Evolutionary conservation across 2,797 vertebrate genomes (phyloP), one percentile per base, ranked within the genome.

Genomic region (Sciurus vulgaris): DNA sequence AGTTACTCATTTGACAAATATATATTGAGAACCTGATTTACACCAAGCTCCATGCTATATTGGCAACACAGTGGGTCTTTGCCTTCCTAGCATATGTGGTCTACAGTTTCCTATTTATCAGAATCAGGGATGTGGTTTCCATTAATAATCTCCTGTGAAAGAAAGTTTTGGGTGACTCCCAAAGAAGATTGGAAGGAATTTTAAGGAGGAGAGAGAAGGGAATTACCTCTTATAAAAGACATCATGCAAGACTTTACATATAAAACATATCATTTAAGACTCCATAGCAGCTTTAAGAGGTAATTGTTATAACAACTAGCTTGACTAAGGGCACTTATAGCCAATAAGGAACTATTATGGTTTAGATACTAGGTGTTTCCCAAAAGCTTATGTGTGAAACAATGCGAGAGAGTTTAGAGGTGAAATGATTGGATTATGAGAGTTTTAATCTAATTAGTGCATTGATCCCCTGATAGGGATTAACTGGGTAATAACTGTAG

Each of bases 201-300:
- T 69, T 76, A 94, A 91, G 18, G 41, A 82, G 82, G 49, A 56
- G 76, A 63, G 41, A 89, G 6, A 73, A 86, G 38, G 67, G 15
- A 93, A 94, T n/a, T 70, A 78, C 22, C 35, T 76, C 89, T 97
- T 91, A 84, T 79, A 76, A 49, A 88, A 69, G 59, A 54, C 8
- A 33, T 8, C 33, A n/a, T 70, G 28, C 8, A 51, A 76, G 15
- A 79, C 9, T 83, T 72, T 47, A 35, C 41, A 54, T 89, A 76
- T 2, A 22, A 69, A 76, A 33, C 54, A 33, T 84, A n/a, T 61
- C 47, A 83, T 26, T 28, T 6, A 78, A 47, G 38, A 70, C 69
- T 24, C 9, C 30, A 63, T 26, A 17, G 15, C 41, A 93, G 22
- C 35, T 17, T 94, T n/a, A 51, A 83, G 18, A 92, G 51, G 74